These are phyloP conservation scores for Spilarctia lutea DNA, from an alignment of 2,888 invertebrate species.

Conservation along the genomic window DNA sequence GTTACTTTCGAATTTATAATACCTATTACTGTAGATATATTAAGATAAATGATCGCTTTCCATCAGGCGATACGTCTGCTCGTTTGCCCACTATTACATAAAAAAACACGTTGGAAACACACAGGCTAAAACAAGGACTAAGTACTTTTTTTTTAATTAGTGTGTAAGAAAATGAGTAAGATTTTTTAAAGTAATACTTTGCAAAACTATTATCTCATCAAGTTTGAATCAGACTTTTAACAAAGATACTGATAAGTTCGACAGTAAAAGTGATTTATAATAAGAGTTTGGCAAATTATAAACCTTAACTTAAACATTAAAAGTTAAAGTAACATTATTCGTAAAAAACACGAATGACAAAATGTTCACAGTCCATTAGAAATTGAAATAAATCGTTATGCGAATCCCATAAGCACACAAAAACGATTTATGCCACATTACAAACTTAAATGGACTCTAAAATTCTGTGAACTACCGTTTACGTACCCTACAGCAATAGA, in stretches of 20 bases:
- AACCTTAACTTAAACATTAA: slow-evolving; percentile 30
- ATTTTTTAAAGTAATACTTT: background rate
- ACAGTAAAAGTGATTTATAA: slow-evolving; percentile 1
- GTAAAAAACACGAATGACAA: slow-evolving; percentile 50
- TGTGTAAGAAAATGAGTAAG: too few species aligned
- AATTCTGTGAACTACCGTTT: slow-evolving; percentile 82
- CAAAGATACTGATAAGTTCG: background rate
- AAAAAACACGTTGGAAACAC: too few species aligned
- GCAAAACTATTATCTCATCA: background rate
- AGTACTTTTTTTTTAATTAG: background rate
- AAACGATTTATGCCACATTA: slow-evolving; percentile 77
- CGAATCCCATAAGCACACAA: slow-evolving; percentile 74
- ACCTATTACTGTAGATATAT: too few species aligned
- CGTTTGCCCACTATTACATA: too few species aligned
- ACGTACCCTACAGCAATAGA: slow-evolving; percentile 75
- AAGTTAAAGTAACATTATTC: slow-evolving; percentile 27
- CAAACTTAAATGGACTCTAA: slow-evolving; percentile 80
- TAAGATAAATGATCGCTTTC: too few species aligned
- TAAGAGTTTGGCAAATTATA: background rate
- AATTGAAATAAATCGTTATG: slow-evolving; percentile 60
- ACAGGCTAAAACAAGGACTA: background rate
- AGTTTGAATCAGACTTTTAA: background rate
- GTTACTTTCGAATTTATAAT: too few species aligned
- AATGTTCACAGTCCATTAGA: slow-evolving; percentile 72
- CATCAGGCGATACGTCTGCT: too few species aligned